Conservation (phyloP, 2,113 vertebrate species). For the Cottus gobio region DNA sequence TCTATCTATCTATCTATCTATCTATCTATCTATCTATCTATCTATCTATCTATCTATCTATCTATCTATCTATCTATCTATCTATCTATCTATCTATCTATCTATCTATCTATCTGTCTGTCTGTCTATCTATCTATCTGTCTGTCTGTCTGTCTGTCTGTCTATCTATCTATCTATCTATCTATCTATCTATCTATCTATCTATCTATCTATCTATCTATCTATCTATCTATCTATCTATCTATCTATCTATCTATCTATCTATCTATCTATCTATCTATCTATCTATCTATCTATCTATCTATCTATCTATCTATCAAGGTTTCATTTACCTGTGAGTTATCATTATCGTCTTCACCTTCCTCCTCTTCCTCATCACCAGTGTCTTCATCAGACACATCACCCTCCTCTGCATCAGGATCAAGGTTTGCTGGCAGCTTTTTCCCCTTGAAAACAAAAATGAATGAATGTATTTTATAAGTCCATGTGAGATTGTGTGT, state of each 20-base stretch:
- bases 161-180: slow-evolving; percentile 8
- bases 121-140: slow-evolving; percentile 7
- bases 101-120: background rate
- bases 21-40: slow-evolving; percentile 9
- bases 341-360: slow-evolving; percentile 46
- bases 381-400: slow-evolving; percentile 97
- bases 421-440: slow-evolving; percentile 93
- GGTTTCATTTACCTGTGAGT: slow-evolving; percentile 45
- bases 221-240: background rate
- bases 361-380: slow-evolving; percentile 92
- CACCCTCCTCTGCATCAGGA: slow-evolving; percentile 91
- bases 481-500: background rate
- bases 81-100: background rate
- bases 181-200: background rate
- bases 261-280: slow-evolving; percentile 10
- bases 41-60: slow-evolving; percentile 4
- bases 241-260: slow-evolving; percentile 7
- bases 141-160: slow-evolving; percentile 9
- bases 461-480: background rate
- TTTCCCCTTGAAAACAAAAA: slow-evolving; percentile 86
- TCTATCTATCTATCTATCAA: slow-evolving; percentile 6
- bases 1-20: slow-evolving; percentile 7
- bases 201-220: slow-evolving; percentile 3
- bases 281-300: slow-evolving; percentile 7
- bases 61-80: background rate